Conservation (phyloP, 1,140 invertebrate genomes). For the Aphaenogaster rudis region DNA sequence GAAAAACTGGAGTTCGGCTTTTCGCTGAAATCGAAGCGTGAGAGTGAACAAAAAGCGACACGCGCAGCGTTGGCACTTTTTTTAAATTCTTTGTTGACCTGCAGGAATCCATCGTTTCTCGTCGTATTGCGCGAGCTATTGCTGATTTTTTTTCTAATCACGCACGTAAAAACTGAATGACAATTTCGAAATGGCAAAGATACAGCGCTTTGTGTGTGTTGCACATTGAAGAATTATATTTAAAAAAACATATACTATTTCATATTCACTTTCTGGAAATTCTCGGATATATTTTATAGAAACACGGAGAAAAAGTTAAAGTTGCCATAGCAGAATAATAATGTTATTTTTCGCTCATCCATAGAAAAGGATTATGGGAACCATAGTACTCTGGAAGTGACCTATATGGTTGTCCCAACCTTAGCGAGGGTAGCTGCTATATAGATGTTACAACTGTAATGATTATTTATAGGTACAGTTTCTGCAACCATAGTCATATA, state of each 20-base stretch:
- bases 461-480: too few relatives aligned
- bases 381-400: too few relatives aligned
- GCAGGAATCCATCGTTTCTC: background rate
- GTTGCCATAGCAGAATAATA: too few relatives aligned
- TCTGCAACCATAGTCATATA: too few relatives aligned
- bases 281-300: background rate
- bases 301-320: too few relatives aligned
- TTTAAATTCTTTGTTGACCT: background rate
- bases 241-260: background rate
- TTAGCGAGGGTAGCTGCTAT: too few relatives aligned
- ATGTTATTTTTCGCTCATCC: too few relatives aligned
- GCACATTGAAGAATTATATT: background rate
- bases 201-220: background rate
- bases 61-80: background rate
- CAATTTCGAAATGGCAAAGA: background rate
- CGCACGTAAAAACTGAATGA: background rate
- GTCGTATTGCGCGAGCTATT: background rate
- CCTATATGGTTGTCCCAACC: too few relatives aligned
- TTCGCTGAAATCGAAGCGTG: background rate
- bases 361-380: too few relatives aligned
- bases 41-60: constrained; percentile 4
- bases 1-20: background rate
- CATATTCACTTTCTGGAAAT: background rate
- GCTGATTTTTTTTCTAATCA: background rate
- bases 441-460: too few relatives aligned